Evolutionary conservation across 2,797 vertebrate genomes (phyloP), one percentile per base, ranked within the genome.

Genomic region (Rhynchonycteris naso): DNA sequence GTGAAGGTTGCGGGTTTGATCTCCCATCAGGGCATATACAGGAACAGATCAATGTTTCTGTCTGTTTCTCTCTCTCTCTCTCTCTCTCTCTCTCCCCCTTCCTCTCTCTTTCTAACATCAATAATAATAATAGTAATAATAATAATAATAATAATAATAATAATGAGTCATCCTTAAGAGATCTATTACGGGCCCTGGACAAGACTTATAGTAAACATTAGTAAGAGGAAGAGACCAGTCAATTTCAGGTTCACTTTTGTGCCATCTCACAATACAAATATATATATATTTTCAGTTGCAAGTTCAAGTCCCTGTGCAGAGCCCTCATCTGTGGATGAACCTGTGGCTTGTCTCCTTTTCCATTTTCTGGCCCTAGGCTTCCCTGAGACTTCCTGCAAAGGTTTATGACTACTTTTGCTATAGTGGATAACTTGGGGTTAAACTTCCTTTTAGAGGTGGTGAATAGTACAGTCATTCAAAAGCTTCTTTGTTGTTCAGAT

Each of bases 401-500:
- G 11, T 65, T 92, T 71, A 13, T 81, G 79, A 30, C 28, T 78
- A 71, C 56, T 56, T 92, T 82, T 8, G 28, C 59, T 84, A 4
- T 56, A 71, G 33, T n/a, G 19, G 58, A 13, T 74, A 43, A n/a
- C 24, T 11, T 63, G 52, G 80, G 24, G 63, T 92, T 86, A 75
- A 79, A 72, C 58, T 88, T 91, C 69, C 56, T 80, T 76, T 72
- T 75, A 72, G 63, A 82, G 63, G 43, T 88, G 52, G 90, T 82
- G 92, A 90, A 66, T 18, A 54, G 50, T 30, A 63, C 87, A 30
- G 59, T 92, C 83, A 82, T 63, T 82, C 75, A 83, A 83, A 91
- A 54, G 52, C n/a, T 95, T 92, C 88, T 89, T 89, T 88, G 68
- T 65, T 94, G 30, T 47, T 95, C 75, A 43, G 30, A 71, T 81